Percentiles rank a stretch among this genome's conserved stretches.
These are phyloP conservation scores for Spheniscus mendiculus DNA, from an alignment of 2,113 vertebrate genomes.

Conservation along the genomic window DNA sequence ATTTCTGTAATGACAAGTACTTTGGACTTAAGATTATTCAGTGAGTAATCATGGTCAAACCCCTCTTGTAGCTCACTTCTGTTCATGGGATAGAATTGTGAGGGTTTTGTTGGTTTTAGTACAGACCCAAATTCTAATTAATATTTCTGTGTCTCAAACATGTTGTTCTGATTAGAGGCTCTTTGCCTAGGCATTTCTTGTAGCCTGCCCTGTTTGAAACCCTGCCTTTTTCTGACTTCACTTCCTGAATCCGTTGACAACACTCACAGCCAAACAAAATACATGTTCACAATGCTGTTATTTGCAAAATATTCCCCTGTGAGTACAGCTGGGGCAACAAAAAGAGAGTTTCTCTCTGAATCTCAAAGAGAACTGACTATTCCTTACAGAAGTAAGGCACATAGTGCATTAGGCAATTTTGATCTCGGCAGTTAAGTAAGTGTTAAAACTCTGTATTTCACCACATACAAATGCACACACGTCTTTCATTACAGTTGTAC, in stretches of 20 bases:
- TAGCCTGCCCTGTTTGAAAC: constrained; percentile 73
- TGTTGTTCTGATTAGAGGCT: constrained; percentile 61
- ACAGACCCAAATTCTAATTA: constrained; percentile 28
- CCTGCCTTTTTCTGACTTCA: constrained; percentile 77
- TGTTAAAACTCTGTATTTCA: constrained; percentile 44
- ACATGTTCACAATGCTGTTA: constrained; percentile 76
- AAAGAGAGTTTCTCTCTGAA: constrained; percentile 67
- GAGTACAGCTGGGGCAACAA: constrained; percentile 79
- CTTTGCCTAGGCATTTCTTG: constrained; percentile 67
- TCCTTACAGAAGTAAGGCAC: constrained; percentile 55
- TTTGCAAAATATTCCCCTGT: constrained; percentile 76
- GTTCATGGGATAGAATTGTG: neutral
- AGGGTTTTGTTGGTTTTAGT: neutral
- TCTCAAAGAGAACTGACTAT: constrained; percentile 41
- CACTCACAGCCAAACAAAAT: constrained; percentile 78
- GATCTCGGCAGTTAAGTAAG: neutral
- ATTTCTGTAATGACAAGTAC: neutral
- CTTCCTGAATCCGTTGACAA: constrained; percentile 81
- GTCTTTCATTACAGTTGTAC: neutral
- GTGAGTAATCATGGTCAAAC: neutral
- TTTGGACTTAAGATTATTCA: neutral
- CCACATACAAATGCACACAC: neutral
- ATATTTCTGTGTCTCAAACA: constrained; percentile 49
- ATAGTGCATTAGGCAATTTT: neutral
- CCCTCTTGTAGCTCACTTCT: neutral